Evolutionary conservation across 2,113 vertebrate genomes (phyloP), one percentile per base, ranked within the genome.

Genomic region (Lanius collurio): DNA sequence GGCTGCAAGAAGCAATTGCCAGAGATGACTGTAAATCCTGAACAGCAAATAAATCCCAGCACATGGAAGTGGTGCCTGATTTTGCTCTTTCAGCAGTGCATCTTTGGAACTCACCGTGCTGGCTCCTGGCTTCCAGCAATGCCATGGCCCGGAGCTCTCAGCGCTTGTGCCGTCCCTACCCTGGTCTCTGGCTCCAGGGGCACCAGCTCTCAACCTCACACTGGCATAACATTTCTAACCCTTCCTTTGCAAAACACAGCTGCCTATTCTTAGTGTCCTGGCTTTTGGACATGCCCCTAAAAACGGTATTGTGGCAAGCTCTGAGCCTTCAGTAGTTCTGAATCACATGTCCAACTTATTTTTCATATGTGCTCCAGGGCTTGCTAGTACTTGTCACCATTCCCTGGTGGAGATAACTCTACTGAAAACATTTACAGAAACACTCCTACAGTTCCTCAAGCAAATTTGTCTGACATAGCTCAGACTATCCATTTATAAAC

Each of bases 11-110:
- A 89, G 85, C 65, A 94, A 62, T 84, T 86, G 50, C 67, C 55
- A 93, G 63, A 80, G 83, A 77, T 16, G 49, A 68, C 74, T 94
- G 41, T 86, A 93, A 96, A 94, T 91, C 77, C 80, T 56, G 62
- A 84, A 77, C 62, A 89, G 86, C 83, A 92, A 93, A 92, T 89
- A 96, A 95, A 93, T 89, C 70, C 60, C 47, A 74, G 70, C 52
- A 30, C 16, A 30, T 37, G 77, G 69, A 75, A 89, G 62, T 4
- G 8, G 11, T 80, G 64, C 56, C 62, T 5, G 15, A 59, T 68
- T 83, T 62, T 77, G 74, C 64, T 77, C 41, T 39, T 52, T 30
- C 8, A 91, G 76, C 68, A 70, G 44, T 0, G 0, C 9, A 49
- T 64, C 65, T 42, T 21, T 49, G 47, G 73, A 17, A 42, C 46